These are phyloP conservation scores for Dallia pectoralis DNA, from an alignment of 2,797 vertebrate species.

Conservation along the genomic window DNA sequence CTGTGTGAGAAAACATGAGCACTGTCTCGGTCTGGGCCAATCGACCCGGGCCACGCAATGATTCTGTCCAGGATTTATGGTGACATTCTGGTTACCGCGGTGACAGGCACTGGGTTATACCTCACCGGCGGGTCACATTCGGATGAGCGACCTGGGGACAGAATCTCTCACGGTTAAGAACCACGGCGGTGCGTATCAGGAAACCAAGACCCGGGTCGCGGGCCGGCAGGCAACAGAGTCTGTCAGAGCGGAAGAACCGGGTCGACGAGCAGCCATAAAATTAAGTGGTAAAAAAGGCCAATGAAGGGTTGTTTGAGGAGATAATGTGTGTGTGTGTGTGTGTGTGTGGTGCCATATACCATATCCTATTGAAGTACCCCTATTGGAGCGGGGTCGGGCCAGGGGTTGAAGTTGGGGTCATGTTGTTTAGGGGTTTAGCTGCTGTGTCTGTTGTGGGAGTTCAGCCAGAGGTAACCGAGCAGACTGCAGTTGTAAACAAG, in stretches of 20 bases:
- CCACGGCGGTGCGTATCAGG: neutral
- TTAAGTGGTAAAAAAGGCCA: slow-evolving; percentile 23
- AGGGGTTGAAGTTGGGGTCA: slow-evolving; percentile 75
- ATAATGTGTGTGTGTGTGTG: neutral
- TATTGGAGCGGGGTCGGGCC: slow-evolving; percentile 48
- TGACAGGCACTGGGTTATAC: neutral
- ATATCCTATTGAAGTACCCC: slow-evolving; percentile 37
- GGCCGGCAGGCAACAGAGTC: neutral
- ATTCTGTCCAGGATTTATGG: neutral
- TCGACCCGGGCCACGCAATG: neutral
- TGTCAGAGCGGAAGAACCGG: slow-evolving; percentile 3
- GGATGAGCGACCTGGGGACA: neutral
- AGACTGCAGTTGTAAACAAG: slow-evolving; percentile 74
- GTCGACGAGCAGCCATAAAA: slow-evolving; percentile 39
- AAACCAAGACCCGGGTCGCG: neutral
- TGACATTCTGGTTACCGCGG: neutral
- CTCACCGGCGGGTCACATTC: too few relatives aligned
- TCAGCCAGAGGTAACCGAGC: slow-evolving; percentile 79
- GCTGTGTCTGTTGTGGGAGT: slow-evolving; percentile 72
- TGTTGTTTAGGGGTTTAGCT: slow-evolving; percentile 40
- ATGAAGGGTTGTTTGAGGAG: slow-evolving; percentile 7
- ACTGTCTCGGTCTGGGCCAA: neutral
- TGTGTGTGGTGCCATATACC: slow-evolving; percentile 14
- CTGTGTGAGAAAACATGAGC: neutral
- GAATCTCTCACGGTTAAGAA: neutral